Percentiles rank a stretch among this genome's conserved stretches.
These are phyloP conservation scores for Ranitomeya variabilis DNA, from an alignment of 2,113 vertebrate genomes.

Conservation along the genomic window DNA sequence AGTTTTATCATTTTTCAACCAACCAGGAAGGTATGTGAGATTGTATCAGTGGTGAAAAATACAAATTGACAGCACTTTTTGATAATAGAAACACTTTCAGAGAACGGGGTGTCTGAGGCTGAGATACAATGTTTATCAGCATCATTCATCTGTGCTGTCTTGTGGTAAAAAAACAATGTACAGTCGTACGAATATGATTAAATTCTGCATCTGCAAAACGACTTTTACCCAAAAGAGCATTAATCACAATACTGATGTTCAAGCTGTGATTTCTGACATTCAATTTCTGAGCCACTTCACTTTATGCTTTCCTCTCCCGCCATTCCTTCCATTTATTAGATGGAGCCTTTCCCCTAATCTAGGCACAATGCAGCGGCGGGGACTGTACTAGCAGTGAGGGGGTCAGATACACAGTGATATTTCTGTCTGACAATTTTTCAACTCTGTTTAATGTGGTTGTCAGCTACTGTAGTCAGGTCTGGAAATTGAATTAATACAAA, in stretches of 20 bases:
- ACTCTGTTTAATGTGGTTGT: background rate
- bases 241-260: constrained; percentile 58
- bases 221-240: constrained; percentile 51
- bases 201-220: constrained; percentile 48
- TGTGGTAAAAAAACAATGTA: constrained; percentile 55
- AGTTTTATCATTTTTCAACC: constrained; percentile 29
- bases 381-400: background rate
- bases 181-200: constrained; percentile 57
- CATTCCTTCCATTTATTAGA: constrained; percentile 32
- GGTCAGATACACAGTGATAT: background rate
- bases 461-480: background rate
- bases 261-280: constrained; percentile 56
- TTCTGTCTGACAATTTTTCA: background rate
- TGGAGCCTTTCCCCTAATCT: constrained; percentile 27
- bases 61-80: constrained; percentile 55
- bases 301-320: constrained; percentile 23
- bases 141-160: constrained; percentile 56
- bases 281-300: constrained; percentile 48
- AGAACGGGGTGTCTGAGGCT: constrained; percentile 29
- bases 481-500: background rate
- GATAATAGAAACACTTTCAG: constrained; percentile 53
- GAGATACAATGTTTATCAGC: constrained; percentile 55
- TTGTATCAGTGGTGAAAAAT: constrained; percentile 52
- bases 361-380: background rate
- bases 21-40: constrained; percentile 36